Evolutionary conservation across 2,888 invertebrate species (phyloP), one percentile per base, ranked within the genome.

Genomic region (Ophion obscuratus): DNA sequence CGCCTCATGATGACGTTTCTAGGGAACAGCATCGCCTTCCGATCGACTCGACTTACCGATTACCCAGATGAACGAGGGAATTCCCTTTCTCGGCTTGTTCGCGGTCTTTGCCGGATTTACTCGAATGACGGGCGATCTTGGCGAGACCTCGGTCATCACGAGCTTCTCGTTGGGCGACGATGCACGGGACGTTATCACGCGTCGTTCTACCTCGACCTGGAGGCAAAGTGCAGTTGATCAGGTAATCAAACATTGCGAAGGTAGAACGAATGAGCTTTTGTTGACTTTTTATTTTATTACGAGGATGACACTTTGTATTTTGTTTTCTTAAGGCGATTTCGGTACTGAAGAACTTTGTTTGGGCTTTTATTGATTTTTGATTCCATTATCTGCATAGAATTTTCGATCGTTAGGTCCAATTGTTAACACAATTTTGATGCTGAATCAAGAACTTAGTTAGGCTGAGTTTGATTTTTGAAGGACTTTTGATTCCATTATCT

Each of bases 11-110:
- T n/a, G 27, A 20, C 10, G 27, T 66, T 76, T 66, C n/a, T 0
- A 36, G 9, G 1, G 7, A 27, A 20, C n/a, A 24, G 17, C 66
- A 36, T 36, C 66, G 66, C 3, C 14, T 53, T 53, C 17, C 17
- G 11, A 14, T 11, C 47, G 47, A 47, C 11, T 10, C 17, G 47
- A 31, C 66, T 36, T 17, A 95, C 95, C 95, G 84, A 95, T 94
- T 9, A 95, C 94, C 95, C 95, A 95, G 76, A 95, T 94, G 73
- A 95, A 94, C 9, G 93, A 91, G 17, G 95, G 95, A 79, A 94
- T 89, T 59, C 92, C 92, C 86, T 93, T 93, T 66, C 91, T 91
- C 5, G 92, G 91, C 77, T 90, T 92, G 27, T 90, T 87, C 2
- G 91, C 91, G 0, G 93, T 93, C 87, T 92, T 93, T 0, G 90